These are phyloP conservation scores for Taphrorychus bicolor DNA, from an alignment of 2,888 invertebrate genomes.

Conservation along the genomic window DNA sequence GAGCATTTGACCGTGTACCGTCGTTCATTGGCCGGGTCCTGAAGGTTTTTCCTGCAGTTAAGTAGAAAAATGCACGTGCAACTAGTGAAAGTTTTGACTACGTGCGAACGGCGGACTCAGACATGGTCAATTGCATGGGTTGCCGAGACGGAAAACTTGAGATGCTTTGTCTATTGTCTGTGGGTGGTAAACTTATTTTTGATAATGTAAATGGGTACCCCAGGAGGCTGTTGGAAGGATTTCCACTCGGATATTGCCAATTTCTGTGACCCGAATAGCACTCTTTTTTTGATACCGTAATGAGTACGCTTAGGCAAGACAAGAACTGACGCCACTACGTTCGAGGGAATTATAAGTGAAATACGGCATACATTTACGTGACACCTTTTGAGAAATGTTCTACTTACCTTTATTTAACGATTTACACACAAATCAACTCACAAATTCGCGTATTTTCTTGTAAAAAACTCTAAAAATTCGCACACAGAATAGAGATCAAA, in stretches of 20 bases:
- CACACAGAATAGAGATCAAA: conserved; percentile 33
- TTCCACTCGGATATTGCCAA: neutral
- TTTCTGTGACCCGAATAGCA: conserved; percentile 1
- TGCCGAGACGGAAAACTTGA: neutral
- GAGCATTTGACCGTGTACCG: conserved; percentile 26
- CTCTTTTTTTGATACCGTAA: conserved; percentile 20
- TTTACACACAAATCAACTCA: conserved; percentile 34
- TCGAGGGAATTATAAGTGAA: conserved; percentile 40
- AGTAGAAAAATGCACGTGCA: conserved; percentile 35
- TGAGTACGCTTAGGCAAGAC: conserved; percentile 24
- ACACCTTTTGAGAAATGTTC: conserved; percentile 29
- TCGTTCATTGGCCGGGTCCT: neutral
- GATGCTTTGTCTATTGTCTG: neutral
- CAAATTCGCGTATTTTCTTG: conserved; percentile 35
- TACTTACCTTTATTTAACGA: conserved; percentile 32
- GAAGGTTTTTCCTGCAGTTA: conserved; percentile 30
- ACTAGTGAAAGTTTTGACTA: conserved; percentile 38
- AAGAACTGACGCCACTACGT: conserved; percentile 38
- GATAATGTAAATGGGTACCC: neutral
- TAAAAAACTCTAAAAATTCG: conserved; percentile 27
- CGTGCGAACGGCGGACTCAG: conserved; percentile 30
- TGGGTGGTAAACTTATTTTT: neutral
- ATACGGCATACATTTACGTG: conserved; percentile 34
- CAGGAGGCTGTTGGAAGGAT: conserved; percentile 1
- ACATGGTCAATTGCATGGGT: conserved; percentile 33